phyloP scores from a whole-genome alignment of 2,113 vertebrate genomes.

The Turdus rufiventris region DNA sequence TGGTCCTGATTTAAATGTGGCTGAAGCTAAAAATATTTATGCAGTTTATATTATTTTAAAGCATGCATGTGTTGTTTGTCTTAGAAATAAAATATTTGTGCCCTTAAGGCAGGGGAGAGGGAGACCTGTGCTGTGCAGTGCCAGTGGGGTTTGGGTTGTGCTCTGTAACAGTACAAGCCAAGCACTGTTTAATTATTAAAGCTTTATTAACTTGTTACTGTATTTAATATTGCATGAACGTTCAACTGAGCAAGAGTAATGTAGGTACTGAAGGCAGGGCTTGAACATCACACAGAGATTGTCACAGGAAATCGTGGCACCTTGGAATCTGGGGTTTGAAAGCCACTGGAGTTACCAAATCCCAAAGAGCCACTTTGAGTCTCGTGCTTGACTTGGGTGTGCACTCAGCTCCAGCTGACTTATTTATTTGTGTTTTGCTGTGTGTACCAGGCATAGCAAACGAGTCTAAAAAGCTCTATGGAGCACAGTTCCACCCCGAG shows the following conservation, averaged over 20 bases:
- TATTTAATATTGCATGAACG: not conserved
- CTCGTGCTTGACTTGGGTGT: not conserved
- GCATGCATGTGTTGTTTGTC: not conserved
- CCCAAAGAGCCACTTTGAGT: not conserved
- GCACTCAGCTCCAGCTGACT: not conserved
- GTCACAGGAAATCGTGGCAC: not conserved
- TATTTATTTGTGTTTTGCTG: not conserved
- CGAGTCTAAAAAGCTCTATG: slow-evolving; percentile 95
- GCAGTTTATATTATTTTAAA: not conserved
- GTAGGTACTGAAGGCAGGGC: not conserved
- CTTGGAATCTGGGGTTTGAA: not conserved
- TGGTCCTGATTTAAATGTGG: not conserved
- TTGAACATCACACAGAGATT: not conserved
- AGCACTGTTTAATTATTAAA: not conserved
- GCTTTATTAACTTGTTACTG: not conserved
- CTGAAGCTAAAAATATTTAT: not conserved
- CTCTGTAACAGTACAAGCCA: not conserved
- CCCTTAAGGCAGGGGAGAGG: not conserved
- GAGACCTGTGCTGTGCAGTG: not conserved
- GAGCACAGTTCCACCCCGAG: slow-evolving; percentile 96
- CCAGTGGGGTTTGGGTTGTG: not conserved
- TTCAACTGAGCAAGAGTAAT: not conserved
- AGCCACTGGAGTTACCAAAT: not conserved
- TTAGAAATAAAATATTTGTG: not conserved
- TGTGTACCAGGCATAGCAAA: slow-evolving; percentile 86